Percentiles rank a stretch among this genome's conserved stretches.
Conservation (phyloP, 1,140 invertebrate species). For the Hylyphantes graminicola region DNA sequence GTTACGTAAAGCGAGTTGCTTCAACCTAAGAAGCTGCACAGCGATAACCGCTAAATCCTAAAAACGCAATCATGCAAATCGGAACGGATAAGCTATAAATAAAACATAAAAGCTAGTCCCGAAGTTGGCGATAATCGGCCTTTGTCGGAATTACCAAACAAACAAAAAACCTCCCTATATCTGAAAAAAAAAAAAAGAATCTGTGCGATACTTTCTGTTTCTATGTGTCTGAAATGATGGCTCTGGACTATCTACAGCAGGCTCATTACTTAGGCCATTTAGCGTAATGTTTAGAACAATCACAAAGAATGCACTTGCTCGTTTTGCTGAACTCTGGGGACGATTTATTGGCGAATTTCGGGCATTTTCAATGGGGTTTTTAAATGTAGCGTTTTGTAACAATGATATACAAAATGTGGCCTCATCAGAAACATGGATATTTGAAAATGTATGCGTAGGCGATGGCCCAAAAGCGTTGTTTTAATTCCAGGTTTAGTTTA, state of each 20-base stretch:
- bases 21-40: constrained; percentile 10
- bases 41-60: constrained; percentile 51
- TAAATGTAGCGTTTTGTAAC: neutral
- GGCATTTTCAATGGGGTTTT: constrained; percentile 8
- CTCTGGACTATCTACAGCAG: constrained; percentile 22
- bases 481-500: too few relatives aligned
- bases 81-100: constrained; percentile 49
- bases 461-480: too few relatives aligned
- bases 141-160: constrained; percentile 24
- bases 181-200: constrained; percentile 10
- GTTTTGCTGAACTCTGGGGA: constrained; percentile 29
- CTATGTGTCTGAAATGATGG: constrained; percentile 38
- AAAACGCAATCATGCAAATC: constrained; percentile 55
- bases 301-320: constrained; percentile 6
- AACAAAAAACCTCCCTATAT: constrained; percentile 18
- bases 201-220: constrained; percentile 40
- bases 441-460: too few relatives aligned
- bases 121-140: constrained; percentile 43
- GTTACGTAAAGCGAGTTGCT: constrained; percentile 39
- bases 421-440: too few relatives aligned
- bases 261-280: constrained; percentile 49
- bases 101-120: constrained; percentile 50
- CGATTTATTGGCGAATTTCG: constrained; percentile 30
- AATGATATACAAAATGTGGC: neutral
- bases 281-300: constrained; percentile 43